Conservation (phyloP, 2,888 invertebrate genomes). For the Acleris laterana region DNA sequence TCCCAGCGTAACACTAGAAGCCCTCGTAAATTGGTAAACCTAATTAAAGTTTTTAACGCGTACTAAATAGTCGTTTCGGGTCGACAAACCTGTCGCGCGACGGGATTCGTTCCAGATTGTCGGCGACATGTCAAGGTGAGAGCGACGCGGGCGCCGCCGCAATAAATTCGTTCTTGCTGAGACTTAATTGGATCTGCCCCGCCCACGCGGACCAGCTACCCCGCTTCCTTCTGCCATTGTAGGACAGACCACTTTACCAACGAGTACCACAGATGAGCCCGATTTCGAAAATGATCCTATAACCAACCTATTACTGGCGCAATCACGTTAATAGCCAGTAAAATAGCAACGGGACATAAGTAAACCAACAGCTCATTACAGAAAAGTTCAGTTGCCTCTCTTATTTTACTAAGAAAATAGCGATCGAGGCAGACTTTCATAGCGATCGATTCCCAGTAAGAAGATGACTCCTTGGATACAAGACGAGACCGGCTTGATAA, state of each 20-base stretch:
- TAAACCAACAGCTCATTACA: slow-evolving; percentile 1
- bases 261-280: slow-evolving; percentile 24
- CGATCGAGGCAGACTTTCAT: slow-evolving; percentile 23
- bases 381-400: slow-evolving; percentile 7
- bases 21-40: slow-evolving; percentile 17
- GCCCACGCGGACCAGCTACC: slow-evolving; percentile 57
- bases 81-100: slow-evolving; percentile 54
- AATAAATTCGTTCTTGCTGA: slow-evolving; percentile 71
- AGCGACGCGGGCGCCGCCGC: slow-evolving; percentile 52
- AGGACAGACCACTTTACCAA: slow-evolving; percentile 27
- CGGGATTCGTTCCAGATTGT: slow-evolving; percentile 53
- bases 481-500: slow-evolving; percentile 20
- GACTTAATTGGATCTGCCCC: slow-evolving; percentile 73
- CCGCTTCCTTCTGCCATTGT: slow-evolving; percentile 39
- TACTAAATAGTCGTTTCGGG: slow-evolving; percentile 39
- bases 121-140: slow-evolving; percentile 56
- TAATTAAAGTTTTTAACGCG: slow-evolving; percentile 15
- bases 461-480: slow-evolving; percentile 27
- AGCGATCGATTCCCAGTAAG: slow-evolving; percentile 30
- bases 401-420: slow-evolving; percentile 19
- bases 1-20: slow-evolving; percentile 26
- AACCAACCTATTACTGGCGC: neutral
- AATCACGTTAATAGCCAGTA: slow-evolving; percentile 19
- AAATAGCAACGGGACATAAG: slow-evolving; percentile 15
- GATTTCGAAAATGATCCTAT: slow-evolving; percentile 20